Evolutionary conservation across 1,140 invertebrate species (phyloP).

Genomic region (Drosophila ambigua): DNA sequence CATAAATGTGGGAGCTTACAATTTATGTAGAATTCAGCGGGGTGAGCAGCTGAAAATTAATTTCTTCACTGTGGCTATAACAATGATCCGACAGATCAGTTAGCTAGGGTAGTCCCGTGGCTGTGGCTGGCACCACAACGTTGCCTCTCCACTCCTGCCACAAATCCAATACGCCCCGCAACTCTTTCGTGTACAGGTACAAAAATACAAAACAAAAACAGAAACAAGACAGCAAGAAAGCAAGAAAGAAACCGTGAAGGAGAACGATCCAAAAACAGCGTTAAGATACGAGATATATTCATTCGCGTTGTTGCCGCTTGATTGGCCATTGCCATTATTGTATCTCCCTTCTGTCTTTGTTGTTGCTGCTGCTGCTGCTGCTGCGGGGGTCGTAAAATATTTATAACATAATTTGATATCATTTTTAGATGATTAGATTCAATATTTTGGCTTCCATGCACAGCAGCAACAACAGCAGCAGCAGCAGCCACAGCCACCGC

Average conservation of each 20-base stretch:
- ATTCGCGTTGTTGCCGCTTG: conserved; percentile 49
- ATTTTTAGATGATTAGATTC: conserved; percentile 80
- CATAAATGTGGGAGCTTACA: no score
- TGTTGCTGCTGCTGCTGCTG: conserved; percentile 7
- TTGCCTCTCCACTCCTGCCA: no score
- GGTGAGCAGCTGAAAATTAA: no score
- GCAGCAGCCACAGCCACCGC: conserved; percentile 3
- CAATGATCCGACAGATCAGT: no score
- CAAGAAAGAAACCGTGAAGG: conserved; percentile 15
- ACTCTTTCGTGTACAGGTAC: no score
- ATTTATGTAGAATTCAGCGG: no score
- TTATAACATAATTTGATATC: conserved; percentile 81
- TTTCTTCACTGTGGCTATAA: no score
- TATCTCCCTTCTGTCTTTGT: conserved; percentile 16
- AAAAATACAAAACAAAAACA: conserved; percentile 7
- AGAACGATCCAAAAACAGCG: conserved; percentile 49
- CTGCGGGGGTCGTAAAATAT: conserved; percentile 59
- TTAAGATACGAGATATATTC: conserved; percentile 59
- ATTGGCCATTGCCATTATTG: conserved; percentile 46
- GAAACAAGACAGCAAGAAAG: conserved; percentile 25
- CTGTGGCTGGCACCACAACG: no score
- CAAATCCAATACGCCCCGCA: no score
- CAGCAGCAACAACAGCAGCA: no score
- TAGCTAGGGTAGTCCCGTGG: no score
- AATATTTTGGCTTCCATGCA: conserved; percentile 47